Conservation (phyloP, 2,797 vertebrate genomes). For the Heterohyrax brucei region DNA sequence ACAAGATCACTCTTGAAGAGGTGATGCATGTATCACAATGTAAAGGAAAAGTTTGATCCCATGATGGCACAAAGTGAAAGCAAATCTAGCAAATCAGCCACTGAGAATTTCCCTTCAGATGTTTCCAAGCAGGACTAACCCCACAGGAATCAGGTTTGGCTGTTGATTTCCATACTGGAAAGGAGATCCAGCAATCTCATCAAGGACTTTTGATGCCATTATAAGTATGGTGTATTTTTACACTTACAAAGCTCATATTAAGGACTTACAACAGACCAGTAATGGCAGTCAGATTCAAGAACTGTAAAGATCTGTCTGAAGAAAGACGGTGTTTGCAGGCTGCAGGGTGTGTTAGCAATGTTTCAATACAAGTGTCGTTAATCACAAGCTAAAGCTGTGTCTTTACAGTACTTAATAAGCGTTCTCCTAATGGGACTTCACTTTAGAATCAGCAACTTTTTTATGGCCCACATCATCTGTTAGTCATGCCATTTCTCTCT, state of each 20-base stretch:
- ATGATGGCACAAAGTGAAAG: neutral
- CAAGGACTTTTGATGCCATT: neutral
- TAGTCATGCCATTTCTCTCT: neutral
- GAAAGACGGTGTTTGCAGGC: neutral
- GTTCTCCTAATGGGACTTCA: conserved; percentile 34
- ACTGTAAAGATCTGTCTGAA: neutral
- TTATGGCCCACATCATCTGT: neutral
- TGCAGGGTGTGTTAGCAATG: neutral
- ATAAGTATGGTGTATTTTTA: neutral
- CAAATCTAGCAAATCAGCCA: neutral
- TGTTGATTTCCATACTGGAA: neutral
- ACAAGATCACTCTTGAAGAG: neutral
- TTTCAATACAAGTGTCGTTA: neutral
- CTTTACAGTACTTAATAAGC: neutral
- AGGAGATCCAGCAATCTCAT: neutral
- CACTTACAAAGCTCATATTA: neutral
- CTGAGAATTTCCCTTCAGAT: neutral
- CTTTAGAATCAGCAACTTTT: neutral
- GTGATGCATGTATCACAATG: neutral
- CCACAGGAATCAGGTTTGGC: neutral
- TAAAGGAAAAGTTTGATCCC: neutral
- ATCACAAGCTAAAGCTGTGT: neutral
- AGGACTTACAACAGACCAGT: neutral
- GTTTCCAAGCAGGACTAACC: accelerated
- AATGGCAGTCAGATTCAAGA: neutral